These are phyloP conservation scores for Caenorhabditis doughertyi DNA, from an alignment of 2,888 invertebrate species.

Conservation along the genomic window DNA sequence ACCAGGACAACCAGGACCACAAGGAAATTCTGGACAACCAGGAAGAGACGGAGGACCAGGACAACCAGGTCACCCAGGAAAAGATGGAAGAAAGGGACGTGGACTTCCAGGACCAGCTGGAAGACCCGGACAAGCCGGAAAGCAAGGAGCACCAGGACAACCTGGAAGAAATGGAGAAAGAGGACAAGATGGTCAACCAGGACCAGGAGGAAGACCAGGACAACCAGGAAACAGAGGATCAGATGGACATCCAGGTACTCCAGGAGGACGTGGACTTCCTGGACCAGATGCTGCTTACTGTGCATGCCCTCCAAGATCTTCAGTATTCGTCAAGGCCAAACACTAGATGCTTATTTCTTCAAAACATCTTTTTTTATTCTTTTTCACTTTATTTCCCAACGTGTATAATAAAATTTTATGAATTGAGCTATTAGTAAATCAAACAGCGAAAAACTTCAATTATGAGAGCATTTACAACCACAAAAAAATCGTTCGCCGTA, in stretches of 20 bases:
- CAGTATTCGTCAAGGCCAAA: slow-evolving; percentile 46
- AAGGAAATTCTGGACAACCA: slow-evolving; percentile 65
- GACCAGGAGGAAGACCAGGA: slow-evolving; percentile 65
- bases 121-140: slow-evolving; percentile 50
- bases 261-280: slow-evolving; percentile 63
- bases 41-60: slow-evolving; percentile 66
- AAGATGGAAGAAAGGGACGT: slow-evolving; percentile 62
- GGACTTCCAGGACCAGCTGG: slow-evolving; percentile 54
- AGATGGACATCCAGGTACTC: slow-evolving; percentile 64
- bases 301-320: slow-evolving; percentile 58
- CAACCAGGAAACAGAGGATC: slow-evolving; percentile 63
- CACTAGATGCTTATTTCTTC: slow-evolving; percentile 36
- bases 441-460: background rate
- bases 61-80: slow-evolving; percentile 64
- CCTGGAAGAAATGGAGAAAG: slow-evolving; percentile 68
- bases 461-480: too few relatives aligned
- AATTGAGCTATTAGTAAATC: background rate
- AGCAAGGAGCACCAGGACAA: slow-evolving; percentile 58
- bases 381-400: slow-evolving; percentile 15
- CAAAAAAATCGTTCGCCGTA: too few relatives aligned
- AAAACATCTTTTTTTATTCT: background rate
- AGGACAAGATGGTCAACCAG: slow-evolving; percentile 68
- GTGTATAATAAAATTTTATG: slow-evolving; percentile 35
- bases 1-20: slow-evolving; percentile 64
- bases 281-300: slow-evolving; percentile 62